Evolutionary conservation across 2,888 invertebrate genomes (phyloP).

Genomic region (Epinotia bilunana): DNA sequence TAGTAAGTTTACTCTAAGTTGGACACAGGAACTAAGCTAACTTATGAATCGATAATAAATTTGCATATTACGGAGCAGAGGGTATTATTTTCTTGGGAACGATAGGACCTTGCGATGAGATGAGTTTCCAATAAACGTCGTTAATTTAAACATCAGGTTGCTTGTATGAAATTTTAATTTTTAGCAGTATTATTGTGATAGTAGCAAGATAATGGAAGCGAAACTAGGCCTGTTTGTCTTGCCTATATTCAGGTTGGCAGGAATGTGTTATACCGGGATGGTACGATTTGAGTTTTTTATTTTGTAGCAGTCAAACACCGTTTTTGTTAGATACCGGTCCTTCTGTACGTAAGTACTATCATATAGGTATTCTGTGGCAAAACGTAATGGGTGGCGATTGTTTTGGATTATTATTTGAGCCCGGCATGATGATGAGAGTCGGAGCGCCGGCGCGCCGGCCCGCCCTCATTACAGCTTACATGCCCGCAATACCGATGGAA

Average conservation of each 20-base stretch:
- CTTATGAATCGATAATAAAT: conserved; percentile 37
- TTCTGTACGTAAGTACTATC: no score
- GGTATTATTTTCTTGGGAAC: conserved; percentile 32
- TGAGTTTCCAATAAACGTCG: no score
- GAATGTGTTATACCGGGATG: no score
- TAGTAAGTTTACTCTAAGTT: conserved; percentile 59
- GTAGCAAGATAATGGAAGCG: background rate
- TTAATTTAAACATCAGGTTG: conserved; percentile 7
- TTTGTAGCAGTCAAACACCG: no score
- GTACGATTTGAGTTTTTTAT: no score
- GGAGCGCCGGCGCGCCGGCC: background rate
- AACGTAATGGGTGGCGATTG: background rate
- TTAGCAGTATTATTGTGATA: background rate
- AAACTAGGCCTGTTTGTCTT: no score
- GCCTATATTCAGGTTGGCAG: no score
- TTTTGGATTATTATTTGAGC: conserved; percentile 12
- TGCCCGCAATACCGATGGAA: conserved; percentile 33
- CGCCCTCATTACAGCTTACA: conserved; percentile 26
- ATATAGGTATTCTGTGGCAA: no score
- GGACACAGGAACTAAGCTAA: conserved; percentile 50
- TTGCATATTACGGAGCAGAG: conserved; percentile 27
- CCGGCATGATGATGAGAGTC: background rate
- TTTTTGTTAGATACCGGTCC: no score
- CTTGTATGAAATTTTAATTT: no score
- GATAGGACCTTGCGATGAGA: no score